Percentiles rank a stretch among this genome's conserved stretches.
Conservation (phyloP, 2,888 invertebrate genomes). For the Agrochola lota region DNA sequence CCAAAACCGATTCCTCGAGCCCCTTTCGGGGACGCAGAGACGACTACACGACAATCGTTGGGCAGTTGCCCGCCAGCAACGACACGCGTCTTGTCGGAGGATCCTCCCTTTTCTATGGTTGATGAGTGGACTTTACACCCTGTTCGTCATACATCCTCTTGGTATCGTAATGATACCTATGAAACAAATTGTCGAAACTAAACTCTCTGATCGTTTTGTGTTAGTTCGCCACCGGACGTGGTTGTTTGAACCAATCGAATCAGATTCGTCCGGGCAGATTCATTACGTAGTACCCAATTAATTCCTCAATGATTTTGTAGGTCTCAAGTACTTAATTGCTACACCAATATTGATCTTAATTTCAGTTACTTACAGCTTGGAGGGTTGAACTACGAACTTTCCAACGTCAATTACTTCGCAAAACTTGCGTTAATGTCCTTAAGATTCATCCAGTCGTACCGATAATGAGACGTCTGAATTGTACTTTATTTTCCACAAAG, state of each 20-base stretch:
- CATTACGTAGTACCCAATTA: not conserved
- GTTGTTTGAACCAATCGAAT: not conserved
- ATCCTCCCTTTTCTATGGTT: no score
- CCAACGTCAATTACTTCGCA: conserved; percentile 32
- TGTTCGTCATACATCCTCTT: no score
- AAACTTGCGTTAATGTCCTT: conserved; percentile 23
- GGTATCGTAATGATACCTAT: not conserved
- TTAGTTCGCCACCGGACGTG: not conserved
- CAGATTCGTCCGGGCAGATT: not conserved
- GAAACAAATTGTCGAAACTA: not conserved
- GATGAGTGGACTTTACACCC: no score
- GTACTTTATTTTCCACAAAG: conserved; percentile 7
- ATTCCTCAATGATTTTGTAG: not conserved
- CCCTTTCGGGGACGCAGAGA: no score
- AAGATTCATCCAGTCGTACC: conserved; percentile 11
- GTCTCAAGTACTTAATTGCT: not conserved
- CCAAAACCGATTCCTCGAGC: no score
- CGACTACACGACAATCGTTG: no score
- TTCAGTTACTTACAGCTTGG: not conserved
- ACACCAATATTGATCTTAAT: conserved; percentile 7
- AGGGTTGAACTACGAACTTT: conserved; percentile 29
- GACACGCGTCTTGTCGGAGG: no score
- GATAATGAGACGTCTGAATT: conserved; percentile 32
- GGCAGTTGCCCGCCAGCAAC: no score
- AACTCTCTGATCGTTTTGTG: not conserved